Evolutionary conservation across 2,888 invertebrate species (phyloP), one percentile per base, ranked within the genome.

Genomic region (Chydorus sphaericus): DNA sequence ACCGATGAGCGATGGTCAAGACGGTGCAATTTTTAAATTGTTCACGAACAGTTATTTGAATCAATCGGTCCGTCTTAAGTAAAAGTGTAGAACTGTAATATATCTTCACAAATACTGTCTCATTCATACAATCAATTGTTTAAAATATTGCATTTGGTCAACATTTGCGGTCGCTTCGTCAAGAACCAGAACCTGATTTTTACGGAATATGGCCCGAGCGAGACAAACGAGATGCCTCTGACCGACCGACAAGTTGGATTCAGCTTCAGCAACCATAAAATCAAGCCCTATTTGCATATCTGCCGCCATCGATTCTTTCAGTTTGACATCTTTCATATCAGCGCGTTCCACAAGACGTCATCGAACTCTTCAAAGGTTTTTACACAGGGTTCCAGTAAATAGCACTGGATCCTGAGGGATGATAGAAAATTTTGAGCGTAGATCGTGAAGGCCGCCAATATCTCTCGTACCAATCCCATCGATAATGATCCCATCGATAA

Each of bases 101-200:
- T n/a, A n/a, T n/a, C n/a, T 6, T 6, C 1, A n/a, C 18, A 33
- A 31, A 2, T 14, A 23, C 7, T n/a, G 11, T 11, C 10, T 18
- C 7, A 1, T n/a, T 5, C 4, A 16, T 4, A 1, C 10, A 30
- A 1, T 48, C 62, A n/a, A n/a, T n/a, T n/a, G n/a, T n/a, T n/a
- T n/a, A n/a, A n/a, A n/a, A n/a, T n/a, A n/a, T 56, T 65, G 82
- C 77, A 85, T 84, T 11, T 86, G 86, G 71, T 92, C 91, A 8
- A 92, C 89, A 67, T 91, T 92, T 1, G 92, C 90, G 0, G 92
- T 92, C n/a, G 92, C 92, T 70, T 93, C 93, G 66, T 93, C 92
- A 62, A 93, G 75, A 61, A 92, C 83, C 0, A 93, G 74, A 61
- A 93, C 83, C 61, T 79, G 81, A 69, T 89, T 90, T 60, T 83